Evolutionary conservation across 1,140 invertebrate genomes (phyloP), one percentile per base, ranked within the genome.

Genomic region (Globodera ellingtonae): DNA sequence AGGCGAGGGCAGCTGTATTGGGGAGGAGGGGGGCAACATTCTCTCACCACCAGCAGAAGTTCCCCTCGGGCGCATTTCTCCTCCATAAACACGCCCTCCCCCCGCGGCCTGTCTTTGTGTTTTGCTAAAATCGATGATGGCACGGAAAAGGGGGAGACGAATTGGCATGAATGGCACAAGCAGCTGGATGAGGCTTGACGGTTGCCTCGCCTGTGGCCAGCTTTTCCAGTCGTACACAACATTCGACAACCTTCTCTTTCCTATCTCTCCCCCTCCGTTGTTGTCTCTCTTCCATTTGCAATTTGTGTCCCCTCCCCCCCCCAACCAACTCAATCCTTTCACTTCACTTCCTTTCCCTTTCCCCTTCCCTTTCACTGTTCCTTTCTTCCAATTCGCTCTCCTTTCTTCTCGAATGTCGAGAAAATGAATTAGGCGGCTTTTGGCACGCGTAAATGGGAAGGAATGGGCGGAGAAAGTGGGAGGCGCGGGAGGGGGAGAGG

Each of bases 351-450:
- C 70, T 13, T n/a, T 6, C 50, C 15, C 70, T 18, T 71, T 1
- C 50, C n/a, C 70, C 18, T n/a, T 6, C 50, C 15, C n/a, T 18
- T 15, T 72, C n/a, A 18, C 70, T n/a, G 15, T 72, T 47, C 15
- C 70, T 0, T 72, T 72, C 18, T 52, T 72, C 13, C 18, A 44
- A 44, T 70, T 70, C 46, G 67, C 67, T 44, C 0, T n/a, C 70
- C 50, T 18, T 52, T 72, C 18, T 72, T 72, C 15, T 72, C 70
- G 5, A 48, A 52, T 52, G 50, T 72, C 50, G 13, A 48, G 70
- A 10, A 72, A 48, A 48, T 72, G 15, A 48, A 48, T 72, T 72
- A 47, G 46, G 15, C 50, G 65, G 70, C 70, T 72, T 15, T 72
- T 72, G 56, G 56, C 56, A 52, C 50, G 10, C 50, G 50, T 52